These are phyloP conservation scores for Heliconius ismenius DNA, from an alignment of 2,888 invertebrate genomes.

Conservation along the genomic window DNA sequence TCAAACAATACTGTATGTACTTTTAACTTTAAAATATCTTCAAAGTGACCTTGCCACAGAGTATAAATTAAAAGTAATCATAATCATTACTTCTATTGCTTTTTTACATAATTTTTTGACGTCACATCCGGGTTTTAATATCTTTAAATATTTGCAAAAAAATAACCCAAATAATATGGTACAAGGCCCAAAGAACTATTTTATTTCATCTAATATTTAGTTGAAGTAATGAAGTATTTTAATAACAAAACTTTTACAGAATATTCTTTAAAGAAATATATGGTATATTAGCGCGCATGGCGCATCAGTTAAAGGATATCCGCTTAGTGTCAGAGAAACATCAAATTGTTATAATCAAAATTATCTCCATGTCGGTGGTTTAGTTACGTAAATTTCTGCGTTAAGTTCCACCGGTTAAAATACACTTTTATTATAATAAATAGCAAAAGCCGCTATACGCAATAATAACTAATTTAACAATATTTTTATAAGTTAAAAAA, in stretches of 20 bases:
- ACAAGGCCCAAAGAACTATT: neutral
- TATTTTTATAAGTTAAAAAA: no score
- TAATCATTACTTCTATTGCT: slow-evolving; percentile 8
- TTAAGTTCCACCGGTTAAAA: no score
- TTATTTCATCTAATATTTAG: neutral
- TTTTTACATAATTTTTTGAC: neutral
- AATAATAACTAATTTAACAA: no score
- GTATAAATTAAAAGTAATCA: slow-evolving; percentile 8
- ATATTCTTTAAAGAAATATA: neutral
- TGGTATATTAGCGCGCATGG: no score
- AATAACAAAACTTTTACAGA: neutral
- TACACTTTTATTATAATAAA: no score
- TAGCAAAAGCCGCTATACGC: no score
- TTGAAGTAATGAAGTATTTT: neutral
- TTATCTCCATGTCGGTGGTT: neutral
- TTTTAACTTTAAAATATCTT: neutral
- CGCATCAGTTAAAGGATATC: neutral
- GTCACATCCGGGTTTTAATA: slow-evolving; percentile 12
- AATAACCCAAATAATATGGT: neutral
- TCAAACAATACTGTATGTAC: neutral
- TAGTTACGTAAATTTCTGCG: neutral
- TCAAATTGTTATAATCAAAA: neutral
- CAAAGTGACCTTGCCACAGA: slow-evolving; percentile 12
- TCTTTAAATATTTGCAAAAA: slow-evolving; percentile 3
- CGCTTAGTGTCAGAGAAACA: neutral